These are phyloP conservation scores for Leptothorax acervorum DNA, from an alignment of 2,888 invertebrate species.

Conservation along the genomic window DNA sequence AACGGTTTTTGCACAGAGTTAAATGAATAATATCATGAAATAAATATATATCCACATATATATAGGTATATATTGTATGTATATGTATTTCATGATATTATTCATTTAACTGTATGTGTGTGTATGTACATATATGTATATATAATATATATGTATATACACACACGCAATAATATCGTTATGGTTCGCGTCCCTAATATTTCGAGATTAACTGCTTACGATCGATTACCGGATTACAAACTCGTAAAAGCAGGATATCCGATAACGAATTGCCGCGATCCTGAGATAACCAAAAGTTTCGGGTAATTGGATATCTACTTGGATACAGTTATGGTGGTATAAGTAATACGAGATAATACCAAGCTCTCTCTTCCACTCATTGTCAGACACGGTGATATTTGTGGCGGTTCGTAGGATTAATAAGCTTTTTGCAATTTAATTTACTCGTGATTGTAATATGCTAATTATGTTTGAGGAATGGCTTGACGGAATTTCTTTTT, in stretches of 20 bases:
- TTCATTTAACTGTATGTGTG: too few species aligned
- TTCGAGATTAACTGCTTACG: constrained; percentile 53
- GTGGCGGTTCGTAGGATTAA: constrained; percentile 28
- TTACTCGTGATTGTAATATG: constrained; percentile 23
- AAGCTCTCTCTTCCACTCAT: constrained; percentile 9
- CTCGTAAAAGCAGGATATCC: constrained; percentile 55
- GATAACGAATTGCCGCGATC: constrained; percentile 52
- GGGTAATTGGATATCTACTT: constrained; percentile 54
- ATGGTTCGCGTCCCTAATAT: constrained; percentile 43
- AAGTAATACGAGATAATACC: constrained; percentile 12
- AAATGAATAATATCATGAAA: constrained; percentile 30
- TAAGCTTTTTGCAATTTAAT: constrained; percentile 40
- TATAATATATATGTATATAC: too few species aligned
- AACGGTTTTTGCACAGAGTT: constrained; percentile 15
- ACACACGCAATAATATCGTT: constrained; percentile 36
- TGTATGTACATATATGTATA: too few species aligned
- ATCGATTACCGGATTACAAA: constrained; percentile 55
- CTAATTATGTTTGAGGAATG: constrained; percentile 6
- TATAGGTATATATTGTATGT: neutral
- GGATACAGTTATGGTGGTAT: constrained; percentile 17
- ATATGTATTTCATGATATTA: too few species aligned
- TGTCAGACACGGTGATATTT: neutral
- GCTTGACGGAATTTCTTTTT: neutral
- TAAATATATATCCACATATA: neutral
- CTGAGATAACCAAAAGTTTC: constrained; percentile 55